Conservation (phyloP, 2,888 invertebrate genomes). For the Petrolisthes manimaculis region DNA sequence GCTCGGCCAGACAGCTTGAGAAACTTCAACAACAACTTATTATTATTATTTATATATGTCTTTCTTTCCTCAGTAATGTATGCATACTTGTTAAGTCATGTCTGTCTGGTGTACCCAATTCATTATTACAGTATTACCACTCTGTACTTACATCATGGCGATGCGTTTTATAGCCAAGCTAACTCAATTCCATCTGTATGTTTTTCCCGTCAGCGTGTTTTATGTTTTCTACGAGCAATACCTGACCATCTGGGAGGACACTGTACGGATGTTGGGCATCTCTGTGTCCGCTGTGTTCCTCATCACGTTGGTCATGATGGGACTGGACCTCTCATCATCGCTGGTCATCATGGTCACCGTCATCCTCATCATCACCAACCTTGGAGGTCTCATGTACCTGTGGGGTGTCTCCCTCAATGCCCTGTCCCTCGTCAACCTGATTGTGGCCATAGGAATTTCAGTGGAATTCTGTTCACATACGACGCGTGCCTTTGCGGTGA, state of each 20-base stretch:
- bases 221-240: conserved; percentile 98
- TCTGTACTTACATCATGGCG: too few species aligned
- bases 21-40: too few species aligned
- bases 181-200: too few species aligned
- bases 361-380: conserved; percentile 82
- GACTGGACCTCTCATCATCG: conserved; percentile 86
- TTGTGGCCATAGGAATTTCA: conserved; percentile 97
- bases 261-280: conserved; percentile 86
- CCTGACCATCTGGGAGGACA: conserved; percentile 86
- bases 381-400: conserved; percentile 92
- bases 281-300: conserved; percentile 92
- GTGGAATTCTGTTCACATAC: conserved; percentile 99
- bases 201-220: conserved; percentile 77
- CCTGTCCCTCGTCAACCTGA: conserved; percentile 92
- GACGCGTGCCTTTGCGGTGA: conserved; percentile 90
- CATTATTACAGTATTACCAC: too few species aligned
- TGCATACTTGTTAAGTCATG: too few species aligned
- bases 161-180: too few species aligned
- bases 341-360: conserved; percentile 81
- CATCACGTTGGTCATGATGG: conserved; percentile 92
- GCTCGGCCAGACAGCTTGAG: too few species aligned
- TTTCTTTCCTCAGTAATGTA: too few species aligned
- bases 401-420: conserved; percentile 94
- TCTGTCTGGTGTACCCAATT: too few species aligned
- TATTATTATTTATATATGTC: too few species aligned